Evolutionary conservation across 2,888 invertebrate species (phyloP), one percentile per base, ranked within the genome.

Genomic region (Apoda limacodes): DNA sequence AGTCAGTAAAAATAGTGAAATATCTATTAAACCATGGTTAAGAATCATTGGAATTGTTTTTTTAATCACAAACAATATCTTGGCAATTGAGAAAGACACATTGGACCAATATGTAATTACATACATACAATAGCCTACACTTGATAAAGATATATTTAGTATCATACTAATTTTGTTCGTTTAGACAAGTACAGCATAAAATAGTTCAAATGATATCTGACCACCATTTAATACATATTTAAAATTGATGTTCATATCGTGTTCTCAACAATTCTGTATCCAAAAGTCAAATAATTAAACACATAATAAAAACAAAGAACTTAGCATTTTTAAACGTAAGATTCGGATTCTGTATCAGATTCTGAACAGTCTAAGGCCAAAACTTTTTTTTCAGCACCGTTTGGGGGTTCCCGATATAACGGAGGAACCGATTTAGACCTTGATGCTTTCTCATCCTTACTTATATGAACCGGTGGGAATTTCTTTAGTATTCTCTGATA

Each of bases 391-490:
- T 75, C 70, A 13, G 52, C 43, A 32, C 66, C 62, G 39, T 66
- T 68, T 10, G 69, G 63, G n/a, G 69, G 71, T 34, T 75, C 74
- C 26, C 72, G 52, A 49, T 76, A 78, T n/a, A 74, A 45, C 1
- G 80, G 70, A 5, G 81, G 78, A 14, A 78, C 78, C 11, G 81
- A 78, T 43, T 76, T 78, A 2, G 80, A 80, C 13, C 80, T 63
- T 1, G 66, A 60, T 23, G 60, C 57, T 38, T 84, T 81, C 27
- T 85, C 84, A 13, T 85, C 84, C 34, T 83, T 82, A 45, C 78
- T 84, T 45, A 86, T 83, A 48, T 87, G 87, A 13, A 86, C 87
- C 1, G 86, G 86, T 32, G 86, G 86, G 43, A 85, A 74, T 49
- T 86, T 86, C 60, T 84, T 83, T 23, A 86, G 60, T 3, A 81